Evolutionary conservation across 2,797 vertebrate species (phyloP).

Genomic region (Lithobates pipiens): DNA sequence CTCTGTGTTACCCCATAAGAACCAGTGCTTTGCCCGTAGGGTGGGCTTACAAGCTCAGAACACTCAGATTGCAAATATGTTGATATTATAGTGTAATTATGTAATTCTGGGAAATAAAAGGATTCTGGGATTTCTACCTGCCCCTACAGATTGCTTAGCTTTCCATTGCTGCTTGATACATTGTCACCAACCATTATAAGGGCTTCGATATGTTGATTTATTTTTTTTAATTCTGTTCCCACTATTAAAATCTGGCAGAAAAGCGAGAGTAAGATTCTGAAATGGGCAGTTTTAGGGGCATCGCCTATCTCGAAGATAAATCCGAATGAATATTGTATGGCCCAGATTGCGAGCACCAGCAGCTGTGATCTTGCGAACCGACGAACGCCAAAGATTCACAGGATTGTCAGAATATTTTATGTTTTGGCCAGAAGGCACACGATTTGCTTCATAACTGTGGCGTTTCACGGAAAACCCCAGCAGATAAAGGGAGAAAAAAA

Average conservation of each 20-base stretch:
- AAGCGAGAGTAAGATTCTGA: neutral
- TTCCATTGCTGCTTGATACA: neutral
- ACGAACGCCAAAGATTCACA: slow-evolving; percentile 48
- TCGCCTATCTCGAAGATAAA: slow-evolving; percentile 24
- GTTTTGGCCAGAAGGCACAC: slow-evolving; percentile 52
- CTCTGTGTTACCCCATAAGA: neutral
- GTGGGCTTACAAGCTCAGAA: neutral
- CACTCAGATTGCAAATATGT: neutral
- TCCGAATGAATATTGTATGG: slow-evolving; percentile 48
- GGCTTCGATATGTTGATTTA: neutral
- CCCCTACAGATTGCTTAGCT: neutral
- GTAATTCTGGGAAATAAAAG: neutral
- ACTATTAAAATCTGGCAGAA: neutral
- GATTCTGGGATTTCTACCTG: neutral
- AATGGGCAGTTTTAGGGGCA: neutral
- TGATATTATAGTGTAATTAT: neutral
- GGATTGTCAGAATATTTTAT: slow-evolving; percentile 52
- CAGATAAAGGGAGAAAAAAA: slow-evolving; percentile 61
- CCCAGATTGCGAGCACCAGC: slow-evolving; percentile 23
- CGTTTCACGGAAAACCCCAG: slow-evolving; percentile 24
- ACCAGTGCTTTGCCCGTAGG: neutral
- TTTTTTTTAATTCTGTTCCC: neutral
- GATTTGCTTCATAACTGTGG: slow-evolving; percentile 48
- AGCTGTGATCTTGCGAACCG: slow-evolving; percentile 44
- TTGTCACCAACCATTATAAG: neutral